These are phyloP conservation scores for Pterostichus niger DNA, from an alignment of 2,888 invertebrate genomes.

Conservation along the genomic window DNA sequence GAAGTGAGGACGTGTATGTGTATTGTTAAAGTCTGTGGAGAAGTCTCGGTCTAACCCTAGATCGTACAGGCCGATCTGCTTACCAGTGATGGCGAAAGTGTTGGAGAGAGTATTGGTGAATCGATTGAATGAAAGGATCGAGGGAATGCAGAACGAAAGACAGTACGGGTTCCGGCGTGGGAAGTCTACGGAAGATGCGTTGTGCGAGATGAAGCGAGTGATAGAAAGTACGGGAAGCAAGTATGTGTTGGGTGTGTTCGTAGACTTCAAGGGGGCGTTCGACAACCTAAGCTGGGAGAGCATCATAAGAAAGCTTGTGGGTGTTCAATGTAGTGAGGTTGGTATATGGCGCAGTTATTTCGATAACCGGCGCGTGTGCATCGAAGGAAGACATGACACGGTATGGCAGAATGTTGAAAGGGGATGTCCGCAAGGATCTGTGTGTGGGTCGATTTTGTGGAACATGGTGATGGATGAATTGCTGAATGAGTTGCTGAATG, in stretches of 20 bases:
- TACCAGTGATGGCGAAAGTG: background rate
- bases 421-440: conserved; percentile 6
- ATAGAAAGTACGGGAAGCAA: background rate
- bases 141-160: background rate
- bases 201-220: background rate
- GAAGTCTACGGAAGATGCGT: background rate
- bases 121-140: background rate
- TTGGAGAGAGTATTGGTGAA: background rate
- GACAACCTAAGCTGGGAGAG: conserved; percentile 54
- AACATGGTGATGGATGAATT: background rate
- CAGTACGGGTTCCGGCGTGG: too few relatives aligned
- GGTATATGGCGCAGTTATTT: conserved; percentile 45
- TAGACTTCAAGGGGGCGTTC: conserved; percentile 65
- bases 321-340: conserved; percentile 29
- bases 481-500: background rate
- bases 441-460: background rate
- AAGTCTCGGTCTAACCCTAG: background rate
- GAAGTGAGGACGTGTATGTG: background rate
- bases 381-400: background rate
- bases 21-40: background rate
- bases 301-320: conserved; percentile 16
- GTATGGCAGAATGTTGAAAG: conserved; percentile 13
- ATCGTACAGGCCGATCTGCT: background rate
- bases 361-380: background rate
- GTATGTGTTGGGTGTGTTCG: conserved; percentile 64